Conservation (phyloP, 2,888 invertebrate species). For the Cremastobaeus sp. region DNA sequence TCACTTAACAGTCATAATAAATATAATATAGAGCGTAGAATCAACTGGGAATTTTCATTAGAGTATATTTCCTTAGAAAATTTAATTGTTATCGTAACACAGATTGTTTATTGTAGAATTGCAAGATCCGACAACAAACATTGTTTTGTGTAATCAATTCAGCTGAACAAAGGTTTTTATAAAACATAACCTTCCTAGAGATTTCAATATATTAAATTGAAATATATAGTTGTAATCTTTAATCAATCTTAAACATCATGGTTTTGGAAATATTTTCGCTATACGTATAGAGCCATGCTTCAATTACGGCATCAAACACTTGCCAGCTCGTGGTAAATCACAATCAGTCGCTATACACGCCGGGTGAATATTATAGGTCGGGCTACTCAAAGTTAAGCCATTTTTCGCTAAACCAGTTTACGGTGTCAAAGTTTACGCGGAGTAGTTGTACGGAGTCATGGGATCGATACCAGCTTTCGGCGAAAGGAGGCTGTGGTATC, state of each 20-base stretch:
- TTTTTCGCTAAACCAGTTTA: constrained; percentile 75
- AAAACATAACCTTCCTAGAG: no score
- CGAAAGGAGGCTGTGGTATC: constrained; percentile 34
- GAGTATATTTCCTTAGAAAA: no score
- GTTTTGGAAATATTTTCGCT: constrained; percentile 54
- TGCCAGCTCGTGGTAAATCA: constrained; percentile 70
- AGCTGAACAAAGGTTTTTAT: no score
- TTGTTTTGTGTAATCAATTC: no score
- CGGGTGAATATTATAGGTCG: constrained; percentile 62
- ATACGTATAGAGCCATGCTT: constrained; percentile 46
- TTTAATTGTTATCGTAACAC: no score
- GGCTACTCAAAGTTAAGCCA: constrained; percentile 71
- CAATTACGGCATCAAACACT: constrained; percentile 73
- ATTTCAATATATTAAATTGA: no score
- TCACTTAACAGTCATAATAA: no score
- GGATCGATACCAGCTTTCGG: constrained; percentile 65
- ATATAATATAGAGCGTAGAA: no score
- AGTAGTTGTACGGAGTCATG: constrained; percentile 47
- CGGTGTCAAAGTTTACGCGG: constrained; percentile 70
- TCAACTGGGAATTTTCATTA: no score
- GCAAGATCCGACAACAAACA: no score
- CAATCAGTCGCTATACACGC: constrained; percentile 65
- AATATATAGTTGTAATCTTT: constrained; percentile 61
- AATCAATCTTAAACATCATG: constrained; percentile 35
- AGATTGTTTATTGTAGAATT: no score